Percentiles rank a stretch among this genome's conserved stretches.
Conservation (phyloP, 1,140 invertebrate species). For the Semibalanus balanoides region DNA sequence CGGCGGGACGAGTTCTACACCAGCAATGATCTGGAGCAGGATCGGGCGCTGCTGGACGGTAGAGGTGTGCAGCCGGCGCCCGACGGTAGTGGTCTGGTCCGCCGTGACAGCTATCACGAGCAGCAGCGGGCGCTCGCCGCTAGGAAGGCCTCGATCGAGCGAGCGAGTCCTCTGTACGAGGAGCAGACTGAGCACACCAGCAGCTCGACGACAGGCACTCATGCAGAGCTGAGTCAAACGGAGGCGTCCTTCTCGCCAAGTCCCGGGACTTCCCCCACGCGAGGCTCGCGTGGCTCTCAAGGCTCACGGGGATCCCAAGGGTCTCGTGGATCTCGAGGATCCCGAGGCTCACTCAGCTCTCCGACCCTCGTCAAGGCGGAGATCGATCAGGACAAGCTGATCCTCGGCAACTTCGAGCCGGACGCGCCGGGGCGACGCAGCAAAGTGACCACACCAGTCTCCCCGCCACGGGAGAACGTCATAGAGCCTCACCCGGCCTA, state of each 20-base stretch:
- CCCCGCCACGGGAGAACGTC: not conserved
- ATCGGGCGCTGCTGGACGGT: not conserved
- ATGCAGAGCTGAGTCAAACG: too few species aligned
- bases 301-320: too few species aligned
- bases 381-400: conserved; percentile 1
- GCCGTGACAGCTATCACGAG: not conserved
- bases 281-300: too few species aligned
- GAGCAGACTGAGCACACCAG: too few species aligned
- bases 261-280: too few species aligned
- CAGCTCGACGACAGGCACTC: too few species aligned
- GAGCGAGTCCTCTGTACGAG: too few species aligned
- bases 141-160: too few species aligned
- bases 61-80: not conserved
- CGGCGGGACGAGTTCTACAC: conserved; percentile 1
- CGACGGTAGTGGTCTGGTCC: not conserved
- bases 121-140: too few species aligned
- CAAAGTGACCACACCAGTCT: not conserved
- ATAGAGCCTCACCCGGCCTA: not conserved
- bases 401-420: not conserved
- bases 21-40: not conserved
- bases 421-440: not conserved
- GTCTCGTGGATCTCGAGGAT: too few species aligned
- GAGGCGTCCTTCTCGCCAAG: too few species aligned
- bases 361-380: not conserved
- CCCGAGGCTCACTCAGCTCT: too few species aligned